A percentile compares a stretch with the other conserved stretches of the same genome.
phyloP scores from a whole-genome alignment of 2,113 vertebrate species.

The Charadrius vociferus region DNA sequence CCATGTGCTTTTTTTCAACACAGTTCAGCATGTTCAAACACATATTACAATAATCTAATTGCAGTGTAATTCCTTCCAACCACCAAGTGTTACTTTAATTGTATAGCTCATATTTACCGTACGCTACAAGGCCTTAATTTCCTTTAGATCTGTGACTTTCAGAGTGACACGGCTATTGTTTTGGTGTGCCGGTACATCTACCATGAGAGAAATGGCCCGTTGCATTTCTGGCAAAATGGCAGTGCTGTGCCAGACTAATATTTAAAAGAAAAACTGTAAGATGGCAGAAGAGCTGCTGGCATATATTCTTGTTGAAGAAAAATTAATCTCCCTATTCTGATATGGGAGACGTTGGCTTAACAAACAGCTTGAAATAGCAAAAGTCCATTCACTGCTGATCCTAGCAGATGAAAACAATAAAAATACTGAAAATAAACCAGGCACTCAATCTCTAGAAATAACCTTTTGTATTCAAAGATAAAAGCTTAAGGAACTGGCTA shows the following conservation, averaged over 20 bases:
- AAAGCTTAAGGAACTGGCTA: conserved; percentile 44
- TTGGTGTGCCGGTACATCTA: not conserved
- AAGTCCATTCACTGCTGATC: not conserved
- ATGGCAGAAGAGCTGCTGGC: not conserved
- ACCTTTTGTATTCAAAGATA: conserved; percentile 48
- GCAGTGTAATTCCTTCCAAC: conserved; percentile 5
- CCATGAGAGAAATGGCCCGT: not conserved
- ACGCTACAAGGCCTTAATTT: not conserved
- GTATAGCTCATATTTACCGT: not conserved
- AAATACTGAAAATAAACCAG: conserved; percentile 33
- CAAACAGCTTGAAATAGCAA: not conserved
- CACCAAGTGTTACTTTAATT: conserved; percentile 25
- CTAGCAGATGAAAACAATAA: conserved; percentile 41
- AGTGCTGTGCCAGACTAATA: not conserved
- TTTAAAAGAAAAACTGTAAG: not conserved
- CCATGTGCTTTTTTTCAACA: not conserved
- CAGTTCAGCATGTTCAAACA: not conserved
- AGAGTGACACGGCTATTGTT: conserved; percentile 34
- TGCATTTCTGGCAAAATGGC: not conserved
- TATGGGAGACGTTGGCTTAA: not conserved
- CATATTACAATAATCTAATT: conserved; percentile 29
- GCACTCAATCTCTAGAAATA: conserved; percentile 25
- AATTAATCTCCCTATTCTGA: not conserved
- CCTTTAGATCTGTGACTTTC: conserved; percentile 1
- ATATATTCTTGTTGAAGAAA: not conserved